Conservation (phyloP, 2,797 vertebrate species). For the Valencia hispanica region DNA sequence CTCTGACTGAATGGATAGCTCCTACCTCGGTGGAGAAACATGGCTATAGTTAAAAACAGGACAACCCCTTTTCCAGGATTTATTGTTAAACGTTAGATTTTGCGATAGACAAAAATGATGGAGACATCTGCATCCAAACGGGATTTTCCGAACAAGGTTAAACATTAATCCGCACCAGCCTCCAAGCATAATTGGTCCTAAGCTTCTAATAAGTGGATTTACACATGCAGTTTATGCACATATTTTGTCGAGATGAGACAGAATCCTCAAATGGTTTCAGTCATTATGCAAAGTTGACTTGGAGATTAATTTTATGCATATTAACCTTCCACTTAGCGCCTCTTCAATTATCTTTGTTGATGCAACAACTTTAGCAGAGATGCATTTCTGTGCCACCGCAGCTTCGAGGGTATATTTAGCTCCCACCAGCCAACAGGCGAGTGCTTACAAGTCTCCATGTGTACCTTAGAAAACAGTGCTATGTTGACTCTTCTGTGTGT, state of each 20-base stretch:
- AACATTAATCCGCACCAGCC: background rate
- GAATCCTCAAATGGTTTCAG: constrained; percentile 23
- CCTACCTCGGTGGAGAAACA: constrained; percentile 18
- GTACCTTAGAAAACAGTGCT: constrained; percentile 44
- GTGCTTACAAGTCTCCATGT: constrained; percentile 46
- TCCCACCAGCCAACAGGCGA: constrained; percentile 33
- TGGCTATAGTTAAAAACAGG: constrained; percentile 12
- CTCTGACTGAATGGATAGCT: constrained; percentile 1
- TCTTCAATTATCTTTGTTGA: constrained; percentile 40
- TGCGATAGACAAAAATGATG: background rate
- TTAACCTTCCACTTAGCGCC: constrained; percentile 22
- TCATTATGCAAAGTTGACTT: constrained; percentile 23
- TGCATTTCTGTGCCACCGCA: constrained; percentile 25
- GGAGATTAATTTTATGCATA: constrained; percentile 36
- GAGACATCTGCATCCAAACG: background rate
- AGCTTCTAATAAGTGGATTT: background rate
- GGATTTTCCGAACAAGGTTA: background rate
- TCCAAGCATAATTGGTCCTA: background rate
- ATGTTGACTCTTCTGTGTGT: constrained; percentile 49
- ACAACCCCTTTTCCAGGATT: background rate
- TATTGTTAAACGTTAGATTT: constrained; percentile 17
- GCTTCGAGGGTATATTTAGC: constrained; percentile 28
- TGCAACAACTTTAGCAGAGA: constrained; percentile 34
- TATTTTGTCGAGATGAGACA: constrained; percentile 7
- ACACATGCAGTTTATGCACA: background rate